Conservation (phyloP, 2,888 invertebrate genomes). For the Crossocerus cetratus region DNA sequence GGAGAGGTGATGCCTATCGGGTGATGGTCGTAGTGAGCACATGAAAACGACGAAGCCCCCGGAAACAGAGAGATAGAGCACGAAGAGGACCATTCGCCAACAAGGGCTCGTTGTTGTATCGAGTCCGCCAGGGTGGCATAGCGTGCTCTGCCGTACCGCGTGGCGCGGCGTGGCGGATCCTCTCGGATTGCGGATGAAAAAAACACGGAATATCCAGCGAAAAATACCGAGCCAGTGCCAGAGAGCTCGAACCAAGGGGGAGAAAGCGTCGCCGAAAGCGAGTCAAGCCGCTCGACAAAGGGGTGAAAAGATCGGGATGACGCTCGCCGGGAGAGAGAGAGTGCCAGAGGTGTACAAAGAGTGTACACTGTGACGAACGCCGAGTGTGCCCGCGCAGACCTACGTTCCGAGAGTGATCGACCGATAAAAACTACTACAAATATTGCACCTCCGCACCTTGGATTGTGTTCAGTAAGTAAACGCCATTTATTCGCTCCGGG, state of each 20-base stretch:
- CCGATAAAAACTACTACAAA: no score
- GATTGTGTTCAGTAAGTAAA: no score
- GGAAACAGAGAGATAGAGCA: constrained; percentile 56
- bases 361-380: background rate
- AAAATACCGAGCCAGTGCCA: constrained; percentile 15
- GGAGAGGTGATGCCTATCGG: constrained; percentile 48
- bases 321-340: background rate
- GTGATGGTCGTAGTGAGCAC: constrained; percentile 23
- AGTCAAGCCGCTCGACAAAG: constrained; percentile 5
- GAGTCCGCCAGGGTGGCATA: constrained; percentile 11
- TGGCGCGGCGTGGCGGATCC: background rate
- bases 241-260: background rate
- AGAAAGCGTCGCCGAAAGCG: background rate
- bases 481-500: no score
- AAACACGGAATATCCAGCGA: constrained; percentile 22
- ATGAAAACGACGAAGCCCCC: constrained; percentile 37
- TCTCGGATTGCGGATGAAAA: constrained; percentile 36
- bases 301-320: constrained; percentile 1
- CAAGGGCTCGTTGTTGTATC: constrained; percentile 39
- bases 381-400: no score
- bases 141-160: background rate
- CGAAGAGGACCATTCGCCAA: constrained; percentile 47
- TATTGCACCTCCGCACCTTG: no score
- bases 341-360: background rate
- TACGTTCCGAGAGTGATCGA: no score